A percentile compares a stretch with the other conserved stretches of the same genome.
Evolutionary conservation across 2,797 vertebrate genomes (phyloP).

Genomic region (Halcyon chelicuti): DNA sequence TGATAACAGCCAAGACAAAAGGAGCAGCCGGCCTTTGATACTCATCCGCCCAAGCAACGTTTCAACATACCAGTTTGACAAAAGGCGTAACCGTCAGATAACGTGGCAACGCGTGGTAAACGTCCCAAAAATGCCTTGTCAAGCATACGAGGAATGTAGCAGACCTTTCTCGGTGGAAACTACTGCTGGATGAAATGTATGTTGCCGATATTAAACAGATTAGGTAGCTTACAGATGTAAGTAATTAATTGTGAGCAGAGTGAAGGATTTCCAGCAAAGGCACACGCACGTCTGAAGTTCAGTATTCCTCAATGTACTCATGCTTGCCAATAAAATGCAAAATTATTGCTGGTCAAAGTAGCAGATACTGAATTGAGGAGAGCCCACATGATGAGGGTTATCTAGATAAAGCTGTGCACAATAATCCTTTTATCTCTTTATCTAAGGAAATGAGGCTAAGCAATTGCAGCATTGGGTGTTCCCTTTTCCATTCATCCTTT

Average conservation of each 20-base stretch:
- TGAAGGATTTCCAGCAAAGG: background rate
- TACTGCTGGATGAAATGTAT: background rate
- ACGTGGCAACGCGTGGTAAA: rapidly evolving
- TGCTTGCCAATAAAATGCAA: background rate
- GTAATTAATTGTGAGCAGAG: background rate
- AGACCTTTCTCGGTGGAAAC: background rate
- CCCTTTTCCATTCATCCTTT: background rate
- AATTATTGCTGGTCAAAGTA: background rate
- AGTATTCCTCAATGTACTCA: background rate
- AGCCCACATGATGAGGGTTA: background rate
- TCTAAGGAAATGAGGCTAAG: slow-evolving; percentile 17
- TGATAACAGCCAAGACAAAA: background rate
- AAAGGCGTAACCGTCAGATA: background rate
- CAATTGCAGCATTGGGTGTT: background rate
- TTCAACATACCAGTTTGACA: background rate
- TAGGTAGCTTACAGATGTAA: background rate
- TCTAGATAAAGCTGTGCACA: background rate
- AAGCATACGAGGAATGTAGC: background rate
- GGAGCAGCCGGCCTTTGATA: background rate
- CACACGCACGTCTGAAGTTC: rapidly evolving
- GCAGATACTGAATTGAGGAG: background rate
- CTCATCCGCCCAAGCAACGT: rapidly evolving
- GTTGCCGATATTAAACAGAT: background rate
- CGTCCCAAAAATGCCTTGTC: background rate
- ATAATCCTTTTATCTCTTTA: slow-evolving; percentile 28